Evolutionary conservation across 1,140 invertebrate genomes (phyloP).

Genomic region (Drosophila arawakana): DNA sequence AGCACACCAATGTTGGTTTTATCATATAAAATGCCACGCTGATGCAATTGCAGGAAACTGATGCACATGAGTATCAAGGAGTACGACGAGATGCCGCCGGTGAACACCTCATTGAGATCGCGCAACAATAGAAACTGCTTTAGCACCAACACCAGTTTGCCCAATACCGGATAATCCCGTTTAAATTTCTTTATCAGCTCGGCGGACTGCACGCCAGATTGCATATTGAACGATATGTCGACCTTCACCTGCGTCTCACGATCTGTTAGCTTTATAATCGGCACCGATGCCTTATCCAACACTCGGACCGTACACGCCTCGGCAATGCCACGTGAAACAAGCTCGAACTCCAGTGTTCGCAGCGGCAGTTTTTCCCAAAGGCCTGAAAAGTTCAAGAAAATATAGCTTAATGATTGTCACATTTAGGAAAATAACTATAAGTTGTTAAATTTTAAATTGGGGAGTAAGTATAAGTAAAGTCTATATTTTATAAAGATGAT

Average conservation of each 20-base stretch:
- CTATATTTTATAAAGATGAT: too few relatives aligned
- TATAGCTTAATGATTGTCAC: neutral
- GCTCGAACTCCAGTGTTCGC: constrained; percentile 94
- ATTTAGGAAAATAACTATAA: neutral
- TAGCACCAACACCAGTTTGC: constrained; percentile 97
- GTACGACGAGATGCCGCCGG: constrained; percentile 98
- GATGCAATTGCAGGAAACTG: constrained; percentile 95
- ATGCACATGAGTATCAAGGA: constrained; percentile 99
- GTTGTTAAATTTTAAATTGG: too few relatives aligned
- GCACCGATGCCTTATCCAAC: constrained; percentile 98
- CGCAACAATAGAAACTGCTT: constrained; percentile 99
- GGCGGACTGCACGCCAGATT: constrained; percentile 96
- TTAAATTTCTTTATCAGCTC: constrained; percentile 96
- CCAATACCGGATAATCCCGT: constrained; percentile 92
- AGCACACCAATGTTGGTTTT: constrained; percentile 95
- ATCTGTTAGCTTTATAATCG: constrained; percentile 99
- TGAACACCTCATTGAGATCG: constrained; percentile 99
- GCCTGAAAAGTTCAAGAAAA: constrained; percentile 85
- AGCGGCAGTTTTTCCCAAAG: constrained; percentile 97
- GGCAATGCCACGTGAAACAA: constrained; percentile 94
- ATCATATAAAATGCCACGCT: constrained; percentile 86
- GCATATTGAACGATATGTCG: constrained; percentile 99
- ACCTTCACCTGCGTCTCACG: constrained; percentile 96
- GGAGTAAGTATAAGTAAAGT: too few relatives aligned
- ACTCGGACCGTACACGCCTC: constrained; percentile 96